Percentiles rank a stretch among this genome's conserved stretches.
Evolutionary conservation across 2,888 invertebrate species (phyloP).

Genomic region (Cheilosia vernalis): DNA sequence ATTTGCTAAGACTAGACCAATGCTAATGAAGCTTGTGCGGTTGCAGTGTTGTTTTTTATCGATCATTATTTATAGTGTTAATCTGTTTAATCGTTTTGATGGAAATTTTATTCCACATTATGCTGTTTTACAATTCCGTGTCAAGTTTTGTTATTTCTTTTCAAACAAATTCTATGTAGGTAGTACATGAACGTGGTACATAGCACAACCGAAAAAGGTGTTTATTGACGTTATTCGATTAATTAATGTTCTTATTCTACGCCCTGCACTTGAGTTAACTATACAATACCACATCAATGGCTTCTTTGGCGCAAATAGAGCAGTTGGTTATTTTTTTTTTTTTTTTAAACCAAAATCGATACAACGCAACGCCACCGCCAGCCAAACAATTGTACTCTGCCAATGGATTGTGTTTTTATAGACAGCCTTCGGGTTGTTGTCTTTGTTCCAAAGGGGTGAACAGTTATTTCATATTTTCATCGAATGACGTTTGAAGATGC

Average conservation of each 20-base stretch:
- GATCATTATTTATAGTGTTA: constrained; percentile 2
- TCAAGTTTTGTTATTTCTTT: neutral
- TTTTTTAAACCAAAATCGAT: constrained; percentile 36
- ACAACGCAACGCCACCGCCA: constrained; percentile 6
- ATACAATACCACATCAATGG: constrained; percentile 65
- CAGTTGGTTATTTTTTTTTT: constrained; percentile 22
- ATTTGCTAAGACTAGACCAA: constrained; percentile 7
- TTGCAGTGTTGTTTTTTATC: neutral
- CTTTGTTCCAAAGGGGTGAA: constrained; percentile 8
- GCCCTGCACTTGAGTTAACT: constrained; percentile 55
- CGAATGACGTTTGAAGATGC: neutral
- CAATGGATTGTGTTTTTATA: constrained; percentile 23
- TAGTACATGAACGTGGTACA: too few relatives aligned
- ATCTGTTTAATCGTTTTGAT: constrained; percentile 12
- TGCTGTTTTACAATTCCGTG: constrained; percentile 1
- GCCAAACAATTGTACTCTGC: neutral
- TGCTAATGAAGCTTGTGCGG: neutral
- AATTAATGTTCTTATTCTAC: constrained; percentile 39
- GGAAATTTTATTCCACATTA: neutral
- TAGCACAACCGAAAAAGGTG: neutral
- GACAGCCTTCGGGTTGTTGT: constrained; percentile 53
- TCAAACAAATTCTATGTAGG: neutral
- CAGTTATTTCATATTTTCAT: constrained; percentile 7
- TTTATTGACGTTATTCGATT: neutral
- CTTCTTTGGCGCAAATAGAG: constrained; percentile 41